Base-by-base conservation (phyloP, 2,888 invertebrate species). In the Orthonevra nobilis region DNA sequence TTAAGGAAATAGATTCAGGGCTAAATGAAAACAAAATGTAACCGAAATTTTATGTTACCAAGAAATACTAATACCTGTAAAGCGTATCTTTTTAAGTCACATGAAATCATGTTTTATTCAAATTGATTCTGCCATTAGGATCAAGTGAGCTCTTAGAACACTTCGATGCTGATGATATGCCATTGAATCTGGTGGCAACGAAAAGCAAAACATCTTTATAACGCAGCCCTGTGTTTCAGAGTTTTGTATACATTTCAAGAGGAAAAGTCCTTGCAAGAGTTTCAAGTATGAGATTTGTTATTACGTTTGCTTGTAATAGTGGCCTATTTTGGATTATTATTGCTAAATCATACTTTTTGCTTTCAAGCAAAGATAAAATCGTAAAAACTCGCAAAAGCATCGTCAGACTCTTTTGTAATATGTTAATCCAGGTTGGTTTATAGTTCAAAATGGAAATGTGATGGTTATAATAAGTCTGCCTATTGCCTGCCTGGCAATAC, bases 301-400 rank as follows among this genome's bases (percentile, higher is more conserved):
- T 77, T 66, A 72, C n/a, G 46, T 15, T 66, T 60, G 19, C 58
- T 72, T 77, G 64, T 77, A 20, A 52, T 19, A 58, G 44, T 38
- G 70, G 64, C 70, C 70, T 54, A 68, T 32, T 46, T 58, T 44
- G 7, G 32, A 7, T 14, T 15, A 10, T 12, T 20, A 19, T 54
- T 26, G 20, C 38, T 38, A 40, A 48, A 61, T 12, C 56, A 64
- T 58, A 19, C 46, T 26, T 28, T 1, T 20, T 42, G 10, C 32
- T 40, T 69, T 61, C 20, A 30, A 14, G 32, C n/a, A 32, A 23
- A 2, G 63, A 52, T 32, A 5, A 6, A 64, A 30, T 66, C 54
- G 17, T 26, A 42, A 52, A 14, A 52, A 40, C 63, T 72, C 40
- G 26, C n/a, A 63, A 46, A 50, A n/a, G 34, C 42, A 20, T 60